Base-by-base conservation (phyloP, 30 jellyfish, hydroid and myxozoan genomes). In the Haliclystus octoradiatus region DNA sequence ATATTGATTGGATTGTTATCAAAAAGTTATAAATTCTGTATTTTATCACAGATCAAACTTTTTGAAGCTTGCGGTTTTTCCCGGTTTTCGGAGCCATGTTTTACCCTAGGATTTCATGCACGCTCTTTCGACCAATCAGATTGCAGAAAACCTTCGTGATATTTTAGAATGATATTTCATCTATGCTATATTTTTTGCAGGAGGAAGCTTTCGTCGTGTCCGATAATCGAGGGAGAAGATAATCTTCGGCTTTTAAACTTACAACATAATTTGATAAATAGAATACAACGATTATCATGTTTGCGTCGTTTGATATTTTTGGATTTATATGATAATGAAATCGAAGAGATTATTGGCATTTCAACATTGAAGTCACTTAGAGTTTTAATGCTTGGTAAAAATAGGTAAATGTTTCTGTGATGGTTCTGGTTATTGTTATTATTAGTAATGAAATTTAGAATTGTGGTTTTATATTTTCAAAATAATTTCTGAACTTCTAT, bases 311-410 rank as follows among this genome's bases (percentile, higher is more conserved):
- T 85, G 52, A 85, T 85, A 31, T 85, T 85, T 73, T 90, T 85
- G 2, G 96, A 85, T 50, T 70, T 85, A 68, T 85, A 85, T 51
- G 96, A 85, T 71, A 85, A 85, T 67, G 83, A 85, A 23, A 70
- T 85, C 9, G 93, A 85, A 24, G 96, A 78, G 62, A 85, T 85
- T 3, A 62, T 47, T 61, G 96, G 96, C 22, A 57, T 85, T 27
- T 62, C 93, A 29, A 13, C 83, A 19, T 50, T 85, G 69, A 77
- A 71, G 63, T 78, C 85, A 0, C 62, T 85, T 3, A 60, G 96
- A 14, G 96, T 85, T 29, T 81, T 85, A 31, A 85, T 85, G 96
- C 83, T 85, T 1, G 96, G 96, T 35, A 85, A 85, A 70, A 85
- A 85, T 33, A 77, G 92, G 93, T 74, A 51, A n/a, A 19, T 40